Evolutionary conservation across 2,113 vertebrate genomes (phyloP), one percentile per base, ranked within the genome.

Genomic region (Desmodus rotundus): DNA sequence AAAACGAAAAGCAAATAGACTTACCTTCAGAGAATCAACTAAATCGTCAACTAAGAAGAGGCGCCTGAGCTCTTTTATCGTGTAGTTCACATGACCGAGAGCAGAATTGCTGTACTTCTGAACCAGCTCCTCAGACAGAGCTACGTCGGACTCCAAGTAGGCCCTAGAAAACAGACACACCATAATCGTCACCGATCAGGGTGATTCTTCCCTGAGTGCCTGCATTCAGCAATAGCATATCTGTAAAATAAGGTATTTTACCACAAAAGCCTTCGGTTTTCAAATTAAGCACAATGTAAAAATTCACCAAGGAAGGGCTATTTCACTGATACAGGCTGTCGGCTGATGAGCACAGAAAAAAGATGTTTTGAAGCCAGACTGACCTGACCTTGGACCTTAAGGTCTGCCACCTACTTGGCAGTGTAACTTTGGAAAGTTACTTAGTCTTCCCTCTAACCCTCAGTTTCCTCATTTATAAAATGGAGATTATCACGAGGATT

Each of bases 11-110:
- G 20, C 43, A 87, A 84, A 81, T 19, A 41, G 33, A 72, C 98
- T 98, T 98, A 99, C 99, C 99, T 99, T 99, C 97, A 99, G 98
- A 96, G 99, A 99, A 98, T 99, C 99, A 54, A 99, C 99, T 98
- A 99, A 98, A 98, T 99, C 99, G 96, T 99, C 99, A 0, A 99
- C 99, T 95, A 99, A 98, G 98, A 99, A 99, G 89, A 99, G 99
- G 68, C 98, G 99, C 43, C 99, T 98, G 74, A 99, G 98, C 91
- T 99, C 99, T 22, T 97, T 97, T 58, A 99, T 97, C 13, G 92
- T 98, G 97, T 98, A 98, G 92, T 99, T 99, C 96, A 99, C 50
- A 28, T 98, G 99, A 65, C 98, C 98, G 85, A 99, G 99, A 94
- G 98, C 98, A 4, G 98, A 45, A 72, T 99, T 99, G 24, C 99